Percentiles rank a stretch among this genome's conserved stretches.
Evolutionary conservation across 2,113 vertebrate genomes (phyloP).

Genomic region (Sander vitreus): DNA sequence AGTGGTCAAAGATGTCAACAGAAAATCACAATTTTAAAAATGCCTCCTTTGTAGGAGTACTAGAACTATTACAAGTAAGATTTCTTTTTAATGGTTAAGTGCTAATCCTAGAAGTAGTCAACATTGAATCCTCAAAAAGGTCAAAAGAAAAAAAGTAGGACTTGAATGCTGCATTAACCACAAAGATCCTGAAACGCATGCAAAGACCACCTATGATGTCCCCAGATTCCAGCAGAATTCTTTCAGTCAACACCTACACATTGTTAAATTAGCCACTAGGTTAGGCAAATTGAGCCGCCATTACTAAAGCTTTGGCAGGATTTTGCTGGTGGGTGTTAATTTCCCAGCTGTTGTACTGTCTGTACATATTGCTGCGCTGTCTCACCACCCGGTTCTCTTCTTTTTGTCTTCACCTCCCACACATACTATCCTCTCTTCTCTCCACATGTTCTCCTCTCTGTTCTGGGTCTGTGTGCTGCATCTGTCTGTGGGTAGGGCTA

Average conservation of each 20-base stretch:
- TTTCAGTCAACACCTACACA: neutral
- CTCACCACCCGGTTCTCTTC: constrained; percentile 12
- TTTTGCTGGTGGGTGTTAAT: constrained; percentile 22
- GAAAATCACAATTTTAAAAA: neutral
- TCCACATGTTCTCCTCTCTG: neutral
- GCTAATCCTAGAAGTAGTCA: neutral
- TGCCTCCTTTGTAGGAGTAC: neutral
- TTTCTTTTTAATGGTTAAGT: neutral
- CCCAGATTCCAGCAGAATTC: constrained; percentile 7
- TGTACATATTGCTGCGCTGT: constrained; percentile 28
- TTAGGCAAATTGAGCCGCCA: constrained; percentile 2
- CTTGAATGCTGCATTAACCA: neutral
- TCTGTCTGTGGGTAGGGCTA: constrained; percentile 33
- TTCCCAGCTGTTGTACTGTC: constrained; percentile 38
- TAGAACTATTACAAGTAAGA: neutral
- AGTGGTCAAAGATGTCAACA: neutral
- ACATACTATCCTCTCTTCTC: neutral
- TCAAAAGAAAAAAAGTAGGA: neutral
- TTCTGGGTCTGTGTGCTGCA: constrained; percentile 16
- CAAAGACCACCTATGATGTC: neutral
- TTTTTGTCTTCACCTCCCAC: constrained; percentile 36
- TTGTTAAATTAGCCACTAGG: constrained; percentile 1
- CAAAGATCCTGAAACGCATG: neutral
- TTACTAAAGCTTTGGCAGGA: constrained; percentile 17
- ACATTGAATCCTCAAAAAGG: neutral